A percentile compares a stretch with the other conserved stretches of the same genome.
These are phyloP conservation scores for Poecile montanus DNA, from an alignment of 2,797 vertebrate species.

Conservation along the genomic window DNA sequence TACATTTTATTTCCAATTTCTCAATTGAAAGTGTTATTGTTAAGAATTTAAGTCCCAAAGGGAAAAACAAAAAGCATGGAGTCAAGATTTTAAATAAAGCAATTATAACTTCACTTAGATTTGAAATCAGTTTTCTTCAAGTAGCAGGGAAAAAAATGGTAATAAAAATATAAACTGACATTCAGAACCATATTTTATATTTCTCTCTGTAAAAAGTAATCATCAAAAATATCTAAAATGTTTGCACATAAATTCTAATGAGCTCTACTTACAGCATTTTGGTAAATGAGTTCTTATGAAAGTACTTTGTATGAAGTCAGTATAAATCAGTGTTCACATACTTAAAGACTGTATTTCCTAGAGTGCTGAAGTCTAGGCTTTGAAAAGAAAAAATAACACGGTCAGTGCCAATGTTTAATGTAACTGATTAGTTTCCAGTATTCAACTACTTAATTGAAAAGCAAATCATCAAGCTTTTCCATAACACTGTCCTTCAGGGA, in stretches of 20 bases:
- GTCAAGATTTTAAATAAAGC: slow-evolving; percentile 4
- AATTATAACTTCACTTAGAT: neutral
- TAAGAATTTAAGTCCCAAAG: neutral
- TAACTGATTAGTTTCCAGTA: neutral
- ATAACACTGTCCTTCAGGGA: neutral
- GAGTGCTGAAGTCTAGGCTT: neutral
- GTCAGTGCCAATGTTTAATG: neutral
- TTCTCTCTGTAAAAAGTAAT: slow-evolving; percentile 1
- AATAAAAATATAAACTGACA: neutral
- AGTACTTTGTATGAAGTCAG: neutral
- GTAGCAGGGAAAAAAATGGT: neutral
- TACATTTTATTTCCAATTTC: neutral
- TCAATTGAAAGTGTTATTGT: neutral
- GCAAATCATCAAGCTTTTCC: neutral
- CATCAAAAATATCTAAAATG: neutral
- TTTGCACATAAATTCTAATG: slow-evolving; percentile 31
- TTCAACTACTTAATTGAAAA: neutral
- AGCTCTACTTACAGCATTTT: neutral
- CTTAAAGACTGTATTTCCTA: neutral
- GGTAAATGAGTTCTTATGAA: neutral
- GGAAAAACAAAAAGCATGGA: neutral
- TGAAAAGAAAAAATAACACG: neutral
- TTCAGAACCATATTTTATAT: neutral
- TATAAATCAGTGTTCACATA: neutral
- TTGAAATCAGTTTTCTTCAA: neutral